phyloP scores from a whole-genome alignment of 2,888 invertebrate species.

The Taenaris catops region DNA sequence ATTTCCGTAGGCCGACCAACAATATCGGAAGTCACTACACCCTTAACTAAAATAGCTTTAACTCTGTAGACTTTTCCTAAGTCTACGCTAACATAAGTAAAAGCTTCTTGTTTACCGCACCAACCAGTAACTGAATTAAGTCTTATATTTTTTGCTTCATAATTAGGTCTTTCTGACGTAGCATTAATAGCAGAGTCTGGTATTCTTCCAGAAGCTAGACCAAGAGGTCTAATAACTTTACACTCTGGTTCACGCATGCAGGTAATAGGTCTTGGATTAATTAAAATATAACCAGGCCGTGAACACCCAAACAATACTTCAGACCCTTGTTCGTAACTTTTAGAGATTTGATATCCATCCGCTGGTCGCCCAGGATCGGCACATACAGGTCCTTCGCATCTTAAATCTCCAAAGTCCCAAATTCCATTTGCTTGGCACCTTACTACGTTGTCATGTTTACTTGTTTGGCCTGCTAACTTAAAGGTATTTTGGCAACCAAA shows the following conservation, averaged over 20 bases:
- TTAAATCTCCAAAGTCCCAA: slow-evolving; percentile 98
- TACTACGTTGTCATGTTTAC: slow-evolving; percentile 94
- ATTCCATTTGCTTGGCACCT: slow-evolving; percentile 94
- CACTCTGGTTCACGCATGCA: slow-evolving; percentile 97
- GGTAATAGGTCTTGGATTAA: slow-evolving; percentile 93
- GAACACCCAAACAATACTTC: slow-evolving; percentile 95
- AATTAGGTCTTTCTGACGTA: slow-evolving; percentile 95
- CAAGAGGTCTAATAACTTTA: slow-evolving; percentile 93
- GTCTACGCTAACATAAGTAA: slow-evolving; percentile 97
- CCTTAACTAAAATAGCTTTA: slow-evolving; percentile 95
- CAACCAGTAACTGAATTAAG: slow-evolving; percentile 96
- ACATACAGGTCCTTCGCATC: slow-evolving; percentile 98
- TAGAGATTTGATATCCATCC: slow-evolving; percentile 92
- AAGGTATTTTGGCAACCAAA: slow-evolving; percentile 98
- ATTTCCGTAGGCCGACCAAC: slow-evolving; percentile 98
- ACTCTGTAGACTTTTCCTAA: slow-evolving; percentile 95
- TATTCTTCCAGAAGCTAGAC: slow-evolving; percentile 93
- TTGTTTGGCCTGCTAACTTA: slow-evolving; percentile 94
- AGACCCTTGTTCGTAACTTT: slow-evolving; percentile 93
- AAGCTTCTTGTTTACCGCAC: slow-evolving; percentile 98
- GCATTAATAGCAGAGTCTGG: slow-evolving; percentile 97
- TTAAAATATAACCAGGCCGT: slow-evolving; percentile 94
- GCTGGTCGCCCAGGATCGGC: slow-evolving; percentile 97
- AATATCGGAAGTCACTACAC: slow-evolving; percentile 96
- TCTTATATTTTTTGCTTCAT: slow-evolving; percentile 93